Conservation (phyloP, 2,888 invertebrate genomes). For the Hemistola chrysoprasaria region DNA sequence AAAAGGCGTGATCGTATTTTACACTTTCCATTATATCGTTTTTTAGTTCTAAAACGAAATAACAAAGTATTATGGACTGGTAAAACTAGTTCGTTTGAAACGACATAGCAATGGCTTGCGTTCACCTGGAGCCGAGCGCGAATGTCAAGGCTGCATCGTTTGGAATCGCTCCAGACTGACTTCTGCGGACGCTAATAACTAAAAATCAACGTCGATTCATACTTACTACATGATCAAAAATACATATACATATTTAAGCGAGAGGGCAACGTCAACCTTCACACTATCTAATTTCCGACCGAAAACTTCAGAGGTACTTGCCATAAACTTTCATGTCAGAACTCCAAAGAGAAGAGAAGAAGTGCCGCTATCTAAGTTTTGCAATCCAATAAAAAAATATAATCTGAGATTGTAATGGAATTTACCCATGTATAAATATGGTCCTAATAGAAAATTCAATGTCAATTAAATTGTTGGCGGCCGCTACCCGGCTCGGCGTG, state of each 20-base stretch:
- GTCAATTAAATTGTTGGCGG: slow-evolving; percentile 54
- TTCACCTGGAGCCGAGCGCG: slow-evolving; percentile 67
- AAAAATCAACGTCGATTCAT: slow-evolving; percentile 6
- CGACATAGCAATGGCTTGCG: slow-evolving; percentile 48
- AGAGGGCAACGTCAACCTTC: slow-evolving; percentile 1
- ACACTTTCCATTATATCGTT: neutral
- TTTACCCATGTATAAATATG: slow-evolving; percentile 20
- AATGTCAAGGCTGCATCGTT: slow-evolving; percentile 76
- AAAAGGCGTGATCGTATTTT: too few relatives aligned
- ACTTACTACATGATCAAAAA: slow-evolving; percentile 6
- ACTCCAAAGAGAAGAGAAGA: too few relatives aligned
- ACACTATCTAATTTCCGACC: too few relatives aligned
- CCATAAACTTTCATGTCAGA: too few relatives aligned
- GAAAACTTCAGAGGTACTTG: too few relatives aligned
- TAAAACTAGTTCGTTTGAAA: slow-evolving; percentile 48
- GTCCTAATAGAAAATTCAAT: slow-evolving; percentile 47
- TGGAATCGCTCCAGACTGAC: slow-evolving; percentile 69
- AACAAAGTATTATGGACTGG: slow-evolving; percentile 12
- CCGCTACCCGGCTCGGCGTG: slow-evolving; percentile 40
- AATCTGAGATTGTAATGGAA: slow-evolving; percentile 1
- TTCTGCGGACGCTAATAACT: slow-evolving; percentile 23
- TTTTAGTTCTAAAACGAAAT: slow-evolving; percentile 1
- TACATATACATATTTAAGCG: slow-evolving; percentile 7
- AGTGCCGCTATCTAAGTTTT: too few relatives aligned
- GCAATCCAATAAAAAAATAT: neutral